Percentiles rank a stretch among this genome's conserved stretches.
phyloP scores from a whole-genome alignment of 2,113 vertebrate species.

The Aspiorhynchus laticeps region DNA sequence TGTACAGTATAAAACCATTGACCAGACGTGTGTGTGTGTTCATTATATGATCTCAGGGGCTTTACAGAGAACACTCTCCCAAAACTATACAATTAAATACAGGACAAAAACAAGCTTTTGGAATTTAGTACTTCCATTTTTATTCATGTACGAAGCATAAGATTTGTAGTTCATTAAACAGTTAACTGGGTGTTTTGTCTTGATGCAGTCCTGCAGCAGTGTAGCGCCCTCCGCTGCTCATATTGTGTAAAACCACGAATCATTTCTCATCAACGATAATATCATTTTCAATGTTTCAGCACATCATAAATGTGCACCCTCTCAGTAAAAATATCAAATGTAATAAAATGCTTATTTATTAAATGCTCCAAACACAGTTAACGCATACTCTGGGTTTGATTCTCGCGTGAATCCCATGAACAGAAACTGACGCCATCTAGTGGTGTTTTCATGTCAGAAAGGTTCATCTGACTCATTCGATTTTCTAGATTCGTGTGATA shows the following conservation, averaged over 20 bases:
- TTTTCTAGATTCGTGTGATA: neutral
- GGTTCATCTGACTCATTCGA: neutral
- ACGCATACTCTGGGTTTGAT: neutral
- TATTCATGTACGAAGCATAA: neutral
- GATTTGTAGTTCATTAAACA: neutral
- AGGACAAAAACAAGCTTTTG: neutral
- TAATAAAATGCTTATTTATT: neutral
- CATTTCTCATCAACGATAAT: neutral
- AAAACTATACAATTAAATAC: neutral
- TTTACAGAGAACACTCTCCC: neutral
- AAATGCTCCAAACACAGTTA: neutral
- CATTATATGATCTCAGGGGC: neutral
- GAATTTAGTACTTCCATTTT: neutral
- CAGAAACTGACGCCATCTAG: conserved; percentile 4
- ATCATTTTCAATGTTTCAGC: neutral
- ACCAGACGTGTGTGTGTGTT: too few relatives aligned
- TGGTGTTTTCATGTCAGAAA: neutral
- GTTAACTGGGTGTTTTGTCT: neutral
- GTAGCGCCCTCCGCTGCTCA: neutral
- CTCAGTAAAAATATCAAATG: neutral
- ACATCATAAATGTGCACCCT: neutral
- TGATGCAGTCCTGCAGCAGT: neutral
- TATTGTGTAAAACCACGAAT: neutral
- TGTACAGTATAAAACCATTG: too few relatives aligned
- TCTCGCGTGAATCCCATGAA: neutral